Conservation (phyloP, 2,797 vertebrate genomes). For the Poeciliopsis paucimaculata region DNA sequence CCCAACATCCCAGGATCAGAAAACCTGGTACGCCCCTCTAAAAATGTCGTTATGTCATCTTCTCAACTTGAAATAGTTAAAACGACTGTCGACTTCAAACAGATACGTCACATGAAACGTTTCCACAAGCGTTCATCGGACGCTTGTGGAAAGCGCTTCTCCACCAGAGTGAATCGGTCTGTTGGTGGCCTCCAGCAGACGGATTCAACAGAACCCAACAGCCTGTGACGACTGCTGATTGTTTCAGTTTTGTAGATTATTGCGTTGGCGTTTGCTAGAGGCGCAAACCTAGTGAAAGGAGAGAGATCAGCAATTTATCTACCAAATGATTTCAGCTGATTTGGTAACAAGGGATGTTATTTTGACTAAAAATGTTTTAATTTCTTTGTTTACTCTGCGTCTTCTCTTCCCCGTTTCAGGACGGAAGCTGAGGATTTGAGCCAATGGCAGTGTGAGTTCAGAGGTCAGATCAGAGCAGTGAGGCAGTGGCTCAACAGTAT, state of each 20-base stretch:
- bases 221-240: slow-evolving; percentile 29
- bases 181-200: slow-evolving; percentile 35
- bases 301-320: slow-evolving; percentile 30
- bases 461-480: slow-evolving; percentile 83
- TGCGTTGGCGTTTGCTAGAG: slow-evolving; percentile 7
- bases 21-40: slow-evolving; percentile 67
- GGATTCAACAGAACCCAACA: slow-evolving; percentile 12
- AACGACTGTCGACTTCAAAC: background rate
- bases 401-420: slow-evolving; percentile 43
- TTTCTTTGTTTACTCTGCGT: background rate
- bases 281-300: slow-evolving; percentile 12
- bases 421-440: slow-evolving; percentile 65
- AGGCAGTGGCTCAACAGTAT: slow-evolving; percentile 83
- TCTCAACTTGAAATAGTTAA: background rate
- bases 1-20: slow-evolving; percentile 64
- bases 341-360: background rate
- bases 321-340: slow-evolving; percentile 36
- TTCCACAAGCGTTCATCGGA: background rate
- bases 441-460: slow-evolving; percentile 80
- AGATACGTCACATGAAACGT: background rate
- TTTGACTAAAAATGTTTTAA: background rate
- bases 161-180: background rate
- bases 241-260: slow-evolving; percentile 39
- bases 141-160: background rate
- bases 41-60: background rate